Conservation (phyloP, 2,888 invertebrate genomes). For the Eristalis tenax region DNA sequence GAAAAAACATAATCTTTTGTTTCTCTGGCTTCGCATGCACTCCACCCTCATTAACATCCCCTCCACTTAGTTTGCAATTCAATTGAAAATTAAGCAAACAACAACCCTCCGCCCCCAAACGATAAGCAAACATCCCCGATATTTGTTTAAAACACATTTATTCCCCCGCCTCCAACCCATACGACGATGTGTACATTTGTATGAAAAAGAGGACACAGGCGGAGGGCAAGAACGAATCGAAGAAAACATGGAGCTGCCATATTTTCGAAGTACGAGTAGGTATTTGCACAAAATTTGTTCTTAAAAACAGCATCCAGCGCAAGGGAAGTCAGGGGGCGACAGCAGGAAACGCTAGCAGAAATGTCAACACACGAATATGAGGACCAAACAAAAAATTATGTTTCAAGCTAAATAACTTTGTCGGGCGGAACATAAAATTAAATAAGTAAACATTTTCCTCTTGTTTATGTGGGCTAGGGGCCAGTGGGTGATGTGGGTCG, state of each 20-base stretch:
- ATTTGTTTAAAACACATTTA: slow-evolving; percentile 63
- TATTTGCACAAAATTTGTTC: slow-evolving; percentile 45
- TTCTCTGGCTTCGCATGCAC: background rate
- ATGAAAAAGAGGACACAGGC: background rate
- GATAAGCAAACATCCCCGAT: slow-evolving; percentile 33
- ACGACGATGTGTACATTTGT: background rate
- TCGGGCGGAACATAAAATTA: slow-evolving; percentile 45
- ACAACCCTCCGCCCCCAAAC: background rate
- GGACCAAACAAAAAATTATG: slow-evolving; percentile 43
- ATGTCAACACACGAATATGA: slow-evolving; percentile 47
- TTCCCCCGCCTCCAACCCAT: background rate
- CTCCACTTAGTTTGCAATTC: slow-evolving; percentile 51
- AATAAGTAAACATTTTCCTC: slow-evolving; percentile 54
- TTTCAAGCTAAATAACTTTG: slow-evolving; percentile 30
- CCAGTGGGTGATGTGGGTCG: background rate
- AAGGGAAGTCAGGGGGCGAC: background rate
- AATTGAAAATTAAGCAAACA: slow-evolving; percentile 58
- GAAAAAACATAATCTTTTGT: slow-evolving; percentile 33
- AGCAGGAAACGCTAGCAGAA: background rate
- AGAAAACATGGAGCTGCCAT: slow-evolving; percentile 3
- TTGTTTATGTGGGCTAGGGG: slow-evolving; percentile 21
- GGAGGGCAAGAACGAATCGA: background rate
- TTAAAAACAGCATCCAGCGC: background rate
- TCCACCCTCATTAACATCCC: background rate
- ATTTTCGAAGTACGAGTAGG: slow-evolving; percentile 24